Percentiles rank a stretch among this genome's conserved stretches.
Evolutionary conservation across 1,140 invertebrate species (phyloP).

Genomic region (Drosophila sturtevanti): DNA sequence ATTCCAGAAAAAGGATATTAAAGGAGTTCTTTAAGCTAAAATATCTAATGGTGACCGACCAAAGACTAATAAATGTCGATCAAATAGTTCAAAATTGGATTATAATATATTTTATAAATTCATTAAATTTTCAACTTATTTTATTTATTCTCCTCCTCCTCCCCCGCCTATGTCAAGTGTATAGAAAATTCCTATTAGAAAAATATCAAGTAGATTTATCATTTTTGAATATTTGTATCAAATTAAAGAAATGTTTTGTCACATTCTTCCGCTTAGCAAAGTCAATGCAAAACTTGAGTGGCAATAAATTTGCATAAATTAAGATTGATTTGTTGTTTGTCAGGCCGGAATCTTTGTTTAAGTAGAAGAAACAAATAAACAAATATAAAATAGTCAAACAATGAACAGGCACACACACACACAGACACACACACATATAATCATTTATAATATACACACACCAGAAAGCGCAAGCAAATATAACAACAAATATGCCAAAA

Average conservation of each 20-base stretch:
- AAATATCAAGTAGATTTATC: too few relatives aligned
- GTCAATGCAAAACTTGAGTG: slow-evolving; percentile 26
- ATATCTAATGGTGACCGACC: too few relatives aligned
- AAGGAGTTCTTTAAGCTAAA: too few relatives aligned
- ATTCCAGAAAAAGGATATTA: neutral
- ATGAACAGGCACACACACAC: slow-evolving; percentile 46
- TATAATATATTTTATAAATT: too few relatives aligned
- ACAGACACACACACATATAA: neutral
- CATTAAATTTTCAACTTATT: too few relatives aligned
- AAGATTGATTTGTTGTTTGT: slow-evolving; percentile 68
- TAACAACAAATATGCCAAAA: slow-evolving; percentile 61
- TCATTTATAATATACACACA: neutral
- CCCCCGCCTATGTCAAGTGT: too few relatives aligned
- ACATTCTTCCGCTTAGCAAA: slow-evolving; percentile 44
- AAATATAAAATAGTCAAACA: slow-evolving; percentile 60
- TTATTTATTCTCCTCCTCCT: too few relatives aligned
- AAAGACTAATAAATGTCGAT: too few relatives aligned
- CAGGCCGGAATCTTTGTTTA: slow-evolving; percentile 29
- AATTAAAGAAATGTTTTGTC: slow-evolving; percentile 35
- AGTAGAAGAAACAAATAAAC: slow-evolving; percentile 57
- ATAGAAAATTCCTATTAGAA: too few relatives aligned
- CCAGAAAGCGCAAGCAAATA: neutral
- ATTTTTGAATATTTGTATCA: slow-evolving; percentile 38
- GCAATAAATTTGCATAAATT: slow-evolving; percentile 76
- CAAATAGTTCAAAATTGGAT: too few relatives aligned